Conservation (phyloP, 2,888 invertebrate species). For the Anodontia alba region DNA sequence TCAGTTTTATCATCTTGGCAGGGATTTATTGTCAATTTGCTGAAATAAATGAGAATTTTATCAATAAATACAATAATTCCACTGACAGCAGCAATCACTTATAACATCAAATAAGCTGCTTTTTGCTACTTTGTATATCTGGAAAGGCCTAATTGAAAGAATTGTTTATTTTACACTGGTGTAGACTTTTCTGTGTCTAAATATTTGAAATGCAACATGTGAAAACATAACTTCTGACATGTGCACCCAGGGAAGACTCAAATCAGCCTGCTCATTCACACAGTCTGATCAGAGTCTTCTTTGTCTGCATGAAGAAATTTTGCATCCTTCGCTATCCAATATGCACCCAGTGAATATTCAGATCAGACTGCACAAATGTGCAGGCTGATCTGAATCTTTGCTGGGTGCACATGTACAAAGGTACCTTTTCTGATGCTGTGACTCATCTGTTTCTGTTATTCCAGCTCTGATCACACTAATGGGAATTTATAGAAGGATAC, state of each 20-base stretch:
- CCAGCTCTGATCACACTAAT: not conserved
- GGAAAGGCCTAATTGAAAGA: not conserved
- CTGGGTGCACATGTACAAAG: too few relatives aligned
- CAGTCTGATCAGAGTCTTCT: too few relatives aligned
- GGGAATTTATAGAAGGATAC: not conserved
- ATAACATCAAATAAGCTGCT: slow-evolving; percentile 14
- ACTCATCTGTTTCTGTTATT: not conserved
- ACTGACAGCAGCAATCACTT: slow-evolving; percentile 40
- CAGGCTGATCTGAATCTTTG: too few relatives aligned
- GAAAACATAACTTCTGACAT: too few relatives aligned
- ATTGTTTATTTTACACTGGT: not conserved
- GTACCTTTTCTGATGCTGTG: too few relatives aligned
- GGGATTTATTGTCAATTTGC: slow-evolving; percentile 56
- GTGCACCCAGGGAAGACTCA: too few relatives aligned
- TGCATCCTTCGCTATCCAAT: too few relatives aligned
- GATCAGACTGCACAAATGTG: too few relatives aligned
- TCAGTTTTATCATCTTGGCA: slow-evolving; percentile 44
- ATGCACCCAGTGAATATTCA: too few relatives aligned
- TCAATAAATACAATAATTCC: slow-evolving; percentile 38
- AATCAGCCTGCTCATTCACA: too few relatives aligned
- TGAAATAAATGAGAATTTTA: slow-evolving; percentile 47
- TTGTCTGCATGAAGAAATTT: too few relatives aligned
- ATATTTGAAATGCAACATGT: too few relatives aligned
- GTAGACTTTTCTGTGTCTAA: not conserved
- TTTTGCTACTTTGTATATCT: slow-evolving; percentile 19